Evolutionary conservation across 2,113 vertebrate species (phyloP), one percentile per base, ranked within the genome.

Genomic region (Melanostigma gelatinosum): DNA sequence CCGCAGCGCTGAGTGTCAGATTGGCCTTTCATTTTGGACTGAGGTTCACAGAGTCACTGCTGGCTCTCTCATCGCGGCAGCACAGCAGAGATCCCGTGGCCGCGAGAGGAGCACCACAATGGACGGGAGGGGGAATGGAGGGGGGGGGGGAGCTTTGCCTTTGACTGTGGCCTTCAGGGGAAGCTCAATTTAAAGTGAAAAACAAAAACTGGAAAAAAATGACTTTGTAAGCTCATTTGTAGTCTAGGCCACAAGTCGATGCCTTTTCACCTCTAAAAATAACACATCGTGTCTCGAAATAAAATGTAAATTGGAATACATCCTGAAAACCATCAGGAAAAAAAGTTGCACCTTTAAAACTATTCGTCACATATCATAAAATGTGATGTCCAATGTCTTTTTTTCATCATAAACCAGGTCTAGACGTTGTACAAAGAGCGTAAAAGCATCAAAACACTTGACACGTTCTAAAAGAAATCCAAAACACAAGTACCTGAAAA

Each of bases 11-110:
- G 64, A 63, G 74, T 82, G 82, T 88, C 86, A 76, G 79, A 77
- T 46, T 63, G 74, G 62, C 58, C 77, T 87, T 89, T 89, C 62
- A 75, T 85, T 88, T 77, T 75, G 81, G 69, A 82, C 64, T 16
- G 50, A 68, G 52, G 84, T 84, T 86, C 80, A 83, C 62, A 83
- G 77, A 90, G 64, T 62, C 65, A 50, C 68, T n/a, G 75, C 74
- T 52, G 71, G 69, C 80, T 82, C 70, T 77, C 54, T 34, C 70
- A 64, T 61, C 79, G 72, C 36, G 0, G 52, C 78, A 46, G 72
- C 55, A 16, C 55, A 36, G 75, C 48, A 34, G 65, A 67, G 52
- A 77, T 70, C 55, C 24, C n/a, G 63, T 8, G 63, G 54, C 61
- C 65, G 12, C 3, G 60, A 82, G 73, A 38, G 13, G 48, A 55